Base-by-base conservation (phyloP, 1,140 invertebrate genomes). In the Hylaeus anthracinus region DNA sequence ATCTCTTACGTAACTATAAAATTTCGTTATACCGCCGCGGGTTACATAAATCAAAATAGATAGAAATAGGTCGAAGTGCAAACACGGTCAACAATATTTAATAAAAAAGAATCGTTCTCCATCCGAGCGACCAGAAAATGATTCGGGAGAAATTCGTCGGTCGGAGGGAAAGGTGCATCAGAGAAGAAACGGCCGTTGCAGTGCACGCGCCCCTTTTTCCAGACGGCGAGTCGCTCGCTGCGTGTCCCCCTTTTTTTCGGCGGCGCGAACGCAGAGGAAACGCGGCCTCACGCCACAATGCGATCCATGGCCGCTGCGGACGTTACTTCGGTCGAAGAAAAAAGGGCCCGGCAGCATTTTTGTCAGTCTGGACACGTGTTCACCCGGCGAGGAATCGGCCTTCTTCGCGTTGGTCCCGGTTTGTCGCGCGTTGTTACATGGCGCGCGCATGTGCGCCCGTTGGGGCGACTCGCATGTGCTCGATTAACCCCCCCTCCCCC, bases 341-440 rank as follows among this genome's bases (percentile, higher is more conserved):
- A 72, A 79, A 56, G n/a, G 26, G 41, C 41, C 70, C 39, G 51
- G 41, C 77, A 56, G 41, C 76, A 79, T 79, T 79, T 79, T 79
- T 79, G 70, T 79, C 77, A 73, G 77, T 79, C 77, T 79, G 71
- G 70, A 79, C 77, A 79, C 77, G 77, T 79, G 77, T 79, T 79
- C 77, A n/a, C 12, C 45, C 39, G 77, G n/a, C 77, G 70, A 64
- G 60, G 77, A 79, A 79, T 73, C 70, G 61, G 61, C 60, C 55
- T 79, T 79, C 77, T 72, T 10, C 70, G 77, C 77, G 77, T 79
- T 79, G 77, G 77, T 79, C 77, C 70, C 74, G 26, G 73, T 77
- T 77, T 69, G 74, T 69, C 43, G 74, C 74, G 74, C 55, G 74
- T 55, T 53, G 43, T 41, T 45, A 60, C 63, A 64, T 48, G n/a